Percentiles rank a stretch among this genome's conserved stretches.
Conservation (phyloP, 2,888 invertebrate genomes). For the Xestobium rufovillosum region DNA sequence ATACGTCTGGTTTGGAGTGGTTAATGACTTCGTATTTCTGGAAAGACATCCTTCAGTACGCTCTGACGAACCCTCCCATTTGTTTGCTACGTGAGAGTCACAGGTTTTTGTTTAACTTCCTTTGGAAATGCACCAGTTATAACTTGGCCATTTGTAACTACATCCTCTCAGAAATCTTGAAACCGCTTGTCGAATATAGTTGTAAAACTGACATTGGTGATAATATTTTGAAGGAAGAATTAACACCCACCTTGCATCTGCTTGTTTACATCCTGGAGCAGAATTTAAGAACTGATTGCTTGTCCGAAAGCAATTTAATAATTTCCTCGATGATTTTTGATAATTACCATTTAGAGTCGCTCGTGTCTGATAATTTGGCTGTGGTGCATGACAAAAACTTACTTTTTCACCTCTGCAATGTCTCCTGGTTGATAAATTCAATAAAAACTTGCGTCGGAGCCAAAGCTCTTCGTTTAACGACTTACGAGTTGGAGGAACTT, state of each 20-base stretch:
- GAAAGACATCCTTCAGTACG: constrained; percentile 56
- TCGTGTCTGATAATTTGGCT: background rate
- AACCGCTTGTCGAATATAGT: too few relatives aligned
- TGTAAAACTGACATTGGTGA: too few relatives aligned
- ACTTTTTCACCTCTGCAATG: background rate
- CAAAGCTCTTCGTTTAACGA: too few relatives aligned
- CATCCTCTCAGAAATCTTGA: constrained; percentile 50
- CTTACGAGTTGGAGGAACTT: too few relatives aligned
- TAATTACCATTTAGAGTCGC: constrained; percentile 36
- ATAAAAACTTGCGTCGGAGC: too few relatives aligned
- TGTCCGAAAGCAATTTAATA: constrained; percentile 36
- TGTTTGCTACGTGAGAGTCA: constrained; percentile 64
- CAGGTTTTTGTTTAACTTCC: constrained; percentile 53
- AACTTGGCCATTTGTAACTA: constrained; percentile 48
- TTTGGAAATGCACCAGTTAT: constrained; percentile 50
- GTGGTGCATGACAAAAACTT: background rate
- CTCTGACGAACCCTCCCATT: constrained; percentile 59
- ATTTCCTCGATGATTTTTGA: constrained; percentile 36
- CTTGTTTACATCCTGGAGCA: constrained; percentile 50
- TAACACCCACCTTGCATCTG: constrained; percentile 52
- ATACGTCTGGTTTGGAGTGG: constrained; percentile 59
- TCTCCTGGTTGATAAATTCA: constrained; percentile 23
- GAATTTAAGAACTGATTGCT: constrained; percentile 28
- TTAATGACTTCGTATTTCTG: constrained; percentile 55
- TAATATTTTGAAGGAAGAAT: constrained; percentile 46